Evolutionary conservation across 2,888 invertebrate genomes (phyloP).

Genomic region (Chrysotoxum bicinctum): DNA sequence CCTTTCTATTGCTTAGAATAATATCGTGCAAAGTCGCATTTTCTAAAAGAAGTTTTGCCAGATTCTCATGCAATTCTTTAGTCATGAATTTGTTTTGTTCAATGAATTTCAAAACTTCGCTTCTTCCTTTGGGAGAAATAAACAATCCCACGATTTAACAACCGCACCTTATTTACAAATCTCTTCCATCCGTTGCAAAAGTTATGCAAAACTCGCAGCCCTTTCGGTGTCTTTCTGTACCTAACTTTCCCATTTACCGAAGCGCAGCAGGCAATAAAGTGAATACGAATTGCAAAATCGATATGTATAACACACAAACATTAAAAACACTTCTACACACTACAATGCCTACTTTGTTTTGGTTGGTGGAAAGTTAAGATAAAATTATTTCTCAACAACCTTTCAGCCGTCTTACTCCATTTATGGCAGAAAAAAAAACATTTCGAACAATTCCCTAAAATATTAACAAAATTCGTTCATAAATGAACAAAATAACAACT

Average conservation of each 20-base stretch:
- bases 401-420: constrained; percentile 34
- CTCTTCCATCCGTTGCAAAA: neutral
- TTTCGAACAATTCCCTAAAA: constrained; percentile 40
- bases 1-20: no score
- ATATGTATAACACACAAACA: constrained; percentile 15
- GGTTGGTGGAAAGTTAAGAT: constrained; percentile 40
- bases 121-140: neutral
- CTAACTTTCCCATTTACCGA: constrained; percentile 56
- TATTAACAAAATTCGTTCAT: neutral
- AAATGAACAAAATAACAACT: constrained; percentile 6
- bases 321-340: neutral
- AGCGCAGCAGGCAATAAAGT: constrained; percentile 53
- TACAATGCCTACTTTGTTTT: neutral
- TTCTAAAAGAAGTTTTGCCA: no score
- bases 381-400: constrained; percentile 34
- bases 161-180: neutral
- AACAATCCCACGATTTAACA: neutral
- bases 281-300: constrained; percentile 55
- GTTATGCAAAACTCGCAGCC: constrained; percentile 49
- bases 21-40: no score
- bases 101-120: neutral
- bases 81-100: neutral
- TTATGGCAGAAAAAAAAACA: constrained; percentile 21
- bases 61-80: no score
- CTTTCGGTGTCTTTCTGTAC: constrained; percentile 8